Base-by-base conservation (phyloP, 2,113 vertebrate species). In the Blennius ocellaris region DNA sequence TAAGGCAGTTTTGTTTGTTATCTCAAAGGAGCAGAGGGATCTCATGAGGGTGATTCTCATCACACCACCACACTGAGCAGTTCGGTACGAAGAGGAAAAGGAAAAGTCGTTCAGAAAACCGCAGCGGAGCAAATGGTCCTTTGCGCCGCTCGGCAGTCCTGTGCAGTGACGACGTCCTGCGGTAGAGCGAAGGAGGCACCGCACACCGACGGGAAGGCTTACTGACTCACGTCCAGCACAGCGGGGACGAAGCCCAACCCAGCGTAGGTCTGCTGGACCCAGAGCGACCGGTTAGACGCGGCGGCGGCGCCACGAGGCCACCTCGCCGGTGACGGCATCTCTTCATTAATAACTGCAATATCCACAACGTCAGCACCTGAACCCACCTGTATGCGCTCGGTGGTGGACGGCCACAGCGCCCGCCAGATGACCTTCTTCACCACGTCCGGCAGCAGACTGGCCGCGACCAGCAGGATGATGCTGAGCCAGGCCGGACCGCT, bases 401-500 rank as follows among this genome's bases (percentile, higher is more conserved):
- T 96, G 50, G 95, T 96, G 8, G 95, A 98, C 43, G 98, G 97
- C 96, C 97, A 98, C 82, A 99, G 93, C 49, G 96, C 93, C 76
- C 96, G 89, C 72, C 94, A 97, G 59, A 99, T 87, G 17, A 98
- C 94, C 80, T 98, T 99, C 90, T 97, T 99, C 53, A 98, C 83
- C 73, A 99, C 94, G 38, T 99, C 97, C 0, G 98, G 98, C 76
- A 99, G 94, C 88, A 99, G 95, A 87, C 97, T 94, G 80, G 97
- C 92, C 5, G 93, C 94, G 82, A 99, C 93, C 49, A 99, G 95
- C 62, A 99, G 92, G 78, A 95, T 90, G 64, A 99, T 97, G 76
- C 95, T 95, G 82, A 99, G 93, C 98, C 98, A 99, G 0, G 96
- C 97, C 0, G 98, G 97, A 48, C 97, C 98, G 5, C 97, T 97